Evolutionary conservation across 2,797 vertebrate genomes (phyloP).

Genomic region (Allobates femoralis): DNA sequence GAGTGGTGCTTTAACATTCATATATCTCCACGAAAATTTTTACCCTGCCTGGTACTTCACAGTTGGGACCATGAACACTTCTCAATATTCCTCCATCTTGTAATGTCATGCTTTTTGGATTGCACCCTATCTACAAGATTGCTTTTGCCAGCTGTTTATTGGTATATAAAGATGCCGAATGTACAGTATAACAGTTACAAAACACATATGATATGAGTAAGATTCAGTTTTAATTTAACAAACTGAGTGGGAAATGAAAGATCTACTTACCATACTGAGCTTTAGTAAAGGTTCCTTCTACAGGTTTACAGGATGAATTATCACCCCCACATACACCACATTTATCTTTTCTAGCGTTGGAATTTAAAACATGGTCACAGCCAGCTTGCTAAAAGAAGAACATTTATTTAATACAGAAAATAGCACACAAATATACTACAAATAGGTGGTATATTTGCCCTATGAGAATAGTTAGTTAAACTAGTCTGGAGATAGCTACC

Average conservation of each 20-base stretch:
- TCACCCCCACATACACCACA: slow-evolving; percentile 96
- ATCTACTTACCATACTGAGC: slow-evolving; percentile 87
- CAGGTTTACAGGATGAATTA: slow-evolving; percentile 92
- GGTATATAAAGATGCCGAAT: no score
- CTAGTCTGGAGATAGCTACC: not conserved
- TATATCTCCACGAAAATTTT: no score
- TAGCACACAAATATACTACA: not conserved
- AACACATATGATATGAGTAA: not conserved
- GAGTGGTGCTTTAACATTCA: no score
- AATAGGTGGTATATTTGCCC: not conserved
- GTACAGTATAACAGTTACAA: no score
- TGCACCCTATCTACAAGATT: no score
- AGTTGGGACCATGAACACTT: no score
- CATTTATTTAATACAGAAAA: slow-evolving; percentile 2
- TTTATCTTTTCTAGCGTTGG: slow-evolving; percentile 92
- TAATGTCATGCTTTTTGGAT: no score
- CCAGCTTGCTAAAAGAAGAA: slow-evolving; percentile 89
- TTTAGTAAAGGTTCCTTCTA: slow-evolving; percentile 90
- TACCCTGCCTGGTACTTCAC: no score
- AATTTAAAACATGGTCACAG: slow-evolving; percentile 95
- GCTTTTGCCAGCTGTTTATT: no score
- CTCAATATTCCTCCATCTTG: no score
- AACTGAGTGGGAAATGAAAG: not conserved
- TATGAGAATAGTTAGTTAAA: not conserved
- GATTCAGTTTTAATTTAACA: not conserved